These are phyloP conservation scores for Pristionchus arcanus DNA, from an alignment of 2,888 invertebrate species.

Conservation along the genomic window DNA sequence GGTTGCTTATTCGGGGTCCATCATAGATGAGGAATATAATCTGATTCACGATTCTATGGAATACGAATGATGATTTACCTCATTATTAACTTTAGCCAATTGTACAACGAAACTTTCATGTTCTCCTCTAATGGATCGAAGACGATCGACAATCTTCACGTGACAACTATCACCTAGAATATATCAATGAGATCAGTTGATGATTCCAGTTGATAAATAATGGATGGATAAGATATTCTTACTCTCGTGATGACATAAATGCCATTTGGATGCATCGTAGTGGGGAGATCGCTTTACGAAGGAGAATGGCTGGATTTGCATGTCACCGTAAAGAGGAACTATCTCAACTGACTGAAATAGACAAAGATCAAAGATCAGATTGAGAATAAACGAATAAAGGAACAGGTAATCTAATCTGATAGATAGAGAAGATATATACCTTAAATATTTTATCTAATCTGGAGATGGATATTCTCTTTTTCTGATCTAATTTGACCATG, in stretches of 20 bases:
- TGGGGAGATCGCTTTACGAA: constrained; percentile 95
- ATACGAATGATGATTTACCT: constrained; percentile 78
- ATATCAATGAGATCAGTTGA: background rate
- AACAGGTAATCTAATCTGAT: background rate
- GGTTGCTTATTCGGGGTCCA: too few species aligned
- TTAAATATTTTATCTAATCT: constrained; percentile 97
- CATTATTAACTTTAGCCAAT: constrained; percentile 90
- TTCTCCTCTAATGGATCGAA: constrained; percentile 93
- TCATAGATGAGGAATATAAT: too few species aligned
- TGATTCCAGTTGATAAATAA: background rate
- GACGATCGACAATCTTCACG: constrained; percentile 94
- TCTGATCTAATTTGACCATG: constrained; percentile 95
- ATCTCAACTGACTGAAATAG: constrained; percentile 89
- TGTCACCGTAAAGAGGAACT: constrained; percentile 96
- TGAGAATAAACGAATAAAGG: background rate
- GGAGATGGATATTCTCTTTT: constrained; percentile 93
- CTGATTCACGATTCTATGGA: background rate
- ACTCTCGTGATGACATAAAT: constrained; percentile 86
- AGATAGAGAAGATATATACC: constrained; percentile 79
- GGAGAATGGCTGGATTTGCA: constrained; percentile 99
- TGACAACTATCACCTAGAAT: constrained; percentile 73
- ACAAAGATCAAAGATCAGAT: constrained; percentile 5
- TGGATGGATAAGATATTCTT: background rate
- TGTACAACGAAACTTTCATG: constrained; percentile 98
- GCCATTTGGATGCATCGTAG: constrained; percentile 92